phyloP scores from a whole-genome alignment of 2,797 vertebrate genomes.

The Tympanoctomys barrerae region DNA sequence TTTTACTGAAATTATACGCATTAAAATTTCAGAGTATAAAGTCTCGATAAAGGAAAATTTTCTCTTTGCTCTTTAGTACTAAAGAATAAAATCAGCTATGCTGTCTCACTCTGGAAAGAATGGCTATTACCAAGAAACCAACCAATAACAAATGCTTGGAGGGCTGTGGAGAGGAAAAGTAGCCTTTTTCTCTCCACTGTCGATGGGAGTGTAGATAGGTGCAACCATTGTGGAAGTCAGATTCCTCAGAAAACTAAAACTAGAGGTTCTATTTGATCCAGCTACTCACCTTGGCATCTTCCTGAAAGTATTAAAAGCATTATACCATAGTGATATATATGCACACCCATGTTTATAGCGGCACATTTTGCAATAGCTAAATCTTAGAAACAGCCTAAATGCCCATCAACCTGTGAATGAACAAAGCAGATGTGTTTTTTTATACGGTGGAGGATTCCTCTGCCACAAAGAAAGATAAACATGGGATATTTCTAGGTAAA shows the following conservation, averaged over 20 bases:
- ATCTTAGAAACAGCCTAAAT: background rate
- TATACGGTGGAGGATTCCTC: background rate
- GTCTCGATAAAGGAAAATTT: background rate
- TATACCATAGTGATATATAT: background rate
- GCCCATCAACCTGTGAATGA: background rate
- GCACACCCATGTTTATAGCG: background rate
- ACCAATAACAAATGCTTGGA: background rate
- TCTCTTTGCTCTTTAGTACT: background rate
- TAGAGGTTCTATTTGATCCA: background rate
- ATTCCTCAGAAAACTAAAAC: background rate
- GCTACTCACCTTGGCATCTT: background rate
- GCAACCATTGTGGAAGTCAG: background rate
- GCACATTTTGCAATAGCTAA: background rate
- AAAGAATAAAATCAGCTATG: background rate
- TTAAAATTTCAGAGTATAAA: conserved; percentile 51
- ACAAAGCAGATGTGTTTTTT: background rate
- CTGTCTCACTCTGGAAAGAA: background rate
- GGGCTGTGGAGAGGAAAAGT: background rate
- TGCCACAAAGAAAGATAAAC: background rate
- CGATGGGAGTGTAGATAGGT: background rate
- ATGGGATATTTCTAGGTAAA: background rate
- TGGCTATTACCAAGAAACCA: background rate
- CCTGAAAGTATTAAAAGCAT: background rate
- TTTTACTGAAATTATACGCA: conserved; percentile 44
- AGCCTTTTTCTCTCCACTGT: background rate